Evolutionary conservation across 2,888 invertebrate genomes (phyloP).

Genomic region (Euproctis similis): DNA sequence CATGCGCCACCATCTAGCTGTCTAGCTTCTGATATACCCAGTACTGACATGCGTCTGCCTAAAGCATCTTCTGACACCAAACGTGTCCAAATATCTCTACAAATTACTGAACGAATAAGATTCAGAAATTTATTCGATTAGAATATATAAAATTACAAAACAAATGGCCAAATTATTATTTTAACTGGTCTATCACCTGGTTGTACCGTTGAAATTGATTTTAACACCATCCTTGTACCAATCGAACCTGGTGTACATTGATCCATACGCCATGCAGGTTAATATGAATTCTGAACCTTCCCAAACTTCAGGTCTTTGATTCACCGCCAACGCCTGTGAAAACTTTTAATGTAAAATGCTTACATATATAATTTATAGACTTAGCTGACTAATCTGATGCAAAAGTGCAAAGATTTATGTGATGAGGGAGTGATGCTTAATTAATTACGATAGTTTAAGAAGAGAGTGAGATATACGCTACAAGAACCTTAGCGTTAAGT

Average conservation of each 20-base stretch:
- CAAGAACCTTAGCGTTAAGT: too few relatives aligned
- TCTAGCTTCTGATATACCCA: slow-evolving; percentile 82
- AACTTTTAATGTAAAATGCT: too few relatives aligned
- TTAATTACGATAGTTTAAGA: too few relatives aligned
- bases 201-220: slow-evolving; percentile 83
- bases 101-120: background rate
- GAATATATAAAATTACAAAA: too few relatives aligned
- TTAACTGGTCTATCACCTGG: slow-evolving; percentile 63
- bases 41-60: slow-evolving; percentile 77
- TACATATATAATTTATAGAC: too few relatives aligned
- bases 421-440: too few relatives aligned
- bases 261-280: slow-evolving; percentile 86
- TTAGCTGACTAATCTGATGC: too few relatives aligned
- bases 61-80: slow-evolving; percentile 71
- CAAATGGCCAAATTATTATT: too few relatives aligned
- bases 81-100: slow-evolving; percentile 81
- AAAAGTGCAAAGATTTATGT: too few relatives aligned
- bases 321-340: slow-evolving; percentile 49
- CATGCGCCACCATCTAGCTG: slow-evolving; percentile 84
- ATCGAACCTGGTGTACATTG: slow-evolving; percentile 82
- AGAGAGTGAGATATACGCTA: too few relatives aligned
- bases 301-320: slow-evolving; percentile 74
- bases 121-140: too few relatives aligned
- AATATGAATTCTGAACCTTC: slow-evolving; percentile 86
- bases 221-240: slow-evolving; percentile 89